Conservation (phyloP, 2,113 vertebrate species). For the Oryzias javanicus region DNA sequence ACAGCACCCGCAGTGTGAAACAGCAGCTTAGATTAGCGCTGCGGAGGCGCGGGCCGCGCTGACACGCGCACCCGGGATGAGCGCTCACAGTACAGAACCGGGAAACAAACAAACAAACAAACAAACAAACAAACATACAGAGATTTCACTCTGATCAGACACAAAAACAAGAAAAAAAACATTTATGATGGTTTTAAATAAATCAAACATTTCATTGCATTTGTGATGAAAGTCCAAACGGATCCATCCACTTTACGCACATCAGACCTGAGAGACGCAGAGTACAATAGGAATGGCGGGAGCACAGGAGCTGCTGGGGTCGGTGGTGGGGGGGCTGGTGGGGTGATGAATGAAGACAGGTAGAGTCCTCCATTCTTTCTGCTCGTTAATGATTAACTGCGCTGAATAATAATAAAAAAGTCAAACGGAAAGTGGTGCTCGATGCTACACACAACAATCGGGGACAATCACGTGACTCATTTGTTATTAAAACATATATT, state of each 20-base stretch:
- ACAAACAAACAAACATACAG: no score
- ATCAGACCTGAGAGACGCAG: no score
- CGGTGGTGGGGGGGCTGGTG: neutral
- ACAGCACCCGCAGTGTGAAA: conserved; percentile 55
- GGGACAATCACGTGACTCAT: no score
- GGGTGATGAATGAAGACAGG: conserved; percentile 67
- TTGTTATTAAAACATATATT: neutral
- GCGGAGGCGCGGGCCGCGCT: conserved; percentile 18
- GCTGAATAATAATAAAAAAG: conserved; percentile 33
- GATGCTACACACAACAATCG: conserved; percentile 24
- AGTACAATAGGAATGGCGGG: no score
- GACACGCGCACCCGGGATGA: no score
- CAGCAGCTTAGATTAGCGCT: conserved; percentile 52
- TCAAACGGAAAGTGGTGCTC: conserved; percentile 40
- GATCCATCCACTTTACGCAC: no score
- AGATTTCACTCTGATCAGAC: no score
- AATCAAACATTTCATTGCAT: neutral
- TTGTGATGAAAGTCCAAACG: neutral
- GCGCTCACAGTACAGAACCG: no score
- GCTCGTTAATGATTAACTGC: conserved; percentile 62
- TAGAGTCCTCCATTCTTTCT: conserved; percentile 56
- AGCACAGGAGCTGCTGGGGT: neutral
- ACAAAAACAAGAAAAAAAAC: no score
- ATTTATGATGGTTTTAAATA: no score
- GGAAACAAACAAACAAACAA: no score